phyloP scores from a whole-genome alignment of 2,797 vertebrate species.

The Characodon lateralis region DNA sequence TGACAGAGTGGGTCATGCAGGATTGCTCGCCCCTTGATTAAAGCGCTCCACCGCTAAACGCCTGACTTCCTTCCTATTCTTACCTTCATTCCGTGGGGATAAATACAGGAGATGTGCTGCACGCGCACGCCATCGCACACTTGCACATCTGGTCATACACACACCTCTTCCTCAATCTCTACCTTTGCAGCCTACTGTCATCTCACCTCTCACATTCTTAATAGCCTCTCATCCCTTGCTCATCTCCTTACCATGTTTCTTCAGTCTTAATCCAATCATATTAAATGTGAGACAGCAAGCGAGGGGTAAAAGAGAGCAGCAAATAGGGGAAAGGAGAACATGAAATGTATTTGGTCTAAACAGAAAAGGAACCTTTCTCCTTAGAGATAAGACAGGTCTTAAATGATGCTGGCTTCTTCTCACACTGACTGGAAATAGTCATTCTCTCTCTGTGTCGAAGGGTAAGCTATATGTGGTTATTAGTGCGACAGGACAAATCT shows the following conservation, averaged over 20 bases:
- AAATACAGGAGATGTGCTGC: slow-evolving; percentile 49
- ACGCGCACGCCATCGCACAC: background rate
- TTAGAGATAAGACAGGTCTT: slow-evolving; percentile 59
- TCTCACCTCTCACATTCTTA: slow-evolving; percentile 70
- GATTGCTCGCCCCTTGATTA: slow-evolving; percentile 80
- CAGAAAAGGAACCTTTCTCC: slow-evolving; percentile 67
- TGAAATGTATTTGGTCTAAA: slow-evolving; percentile 65
- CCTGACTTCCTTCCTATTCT: slow-evolving; percentile 73
- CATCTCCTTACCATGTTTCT: slow-evolving; percentile 66
- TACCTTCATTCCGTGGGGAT: slow-evolving; percentile 55
- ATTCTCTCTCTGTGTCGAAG: slow-evolving; percentile 45
- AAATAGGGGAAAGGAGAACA: slow-evolving; percentile 40
- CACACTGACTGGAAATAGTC: slow-evolving; percentile 43
- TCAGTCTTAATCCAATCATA: slow-evolving; percentile 74
- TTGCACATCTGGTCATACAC: slow-evolving; percentile 29
- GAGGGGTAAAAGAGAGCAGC: slow-evolving; percentile 5
- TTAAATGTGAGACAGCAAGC: slow-evolving; percentile 25
- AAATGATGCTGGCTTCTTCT: slow-evolving; percentile 52
- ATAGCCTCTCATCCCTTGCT: slow-evolving; percentile 68
- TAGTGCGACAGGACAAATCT: slow-evolving; percentile 79
- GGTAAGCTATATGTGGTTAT: slow-evolving; percentile 73
- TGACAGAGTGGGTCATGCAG: slow-evolving; percentile 79
- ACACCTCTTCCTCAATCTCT: slow-evolving; percentile 51
- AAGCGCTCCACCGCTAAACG: slow-evolving; percentile 77
- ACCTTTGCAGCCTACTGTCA: slow-evolving; percentile 65